These are phyloP conservation scores for Agrochola litura DNA, from an alignment of 2,888 invertebrate species.

Conservation along the genomic window DNA sequence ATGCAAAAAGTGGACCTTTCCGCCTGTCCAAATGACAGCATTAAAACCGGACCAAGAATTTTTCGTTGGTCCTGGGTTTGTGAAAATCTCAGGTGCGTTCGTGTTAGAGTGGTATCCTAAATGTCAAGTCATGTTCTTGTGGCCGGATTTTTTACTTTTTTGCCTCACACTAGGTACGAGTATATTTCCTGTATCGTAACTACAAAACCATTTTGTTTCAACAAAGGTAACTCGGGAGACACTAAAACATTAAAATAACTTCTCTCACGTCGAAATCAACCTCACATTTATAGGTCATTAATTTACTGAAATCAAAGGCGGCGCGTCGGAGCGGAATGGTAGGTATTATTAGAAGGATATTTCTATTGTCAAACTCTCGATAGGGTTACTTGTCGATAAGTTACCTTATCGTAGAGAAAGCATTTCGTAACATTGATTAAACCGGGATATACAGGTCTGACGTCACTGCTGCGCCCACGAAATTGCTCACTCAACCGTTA, in stretches of 20 bases:
- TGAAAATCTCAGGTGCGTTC: conserved; percentile 71
- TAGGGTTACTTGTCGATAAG: conserved; percentile 67
- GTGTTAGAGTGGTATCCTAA: conserved; percentile 59
- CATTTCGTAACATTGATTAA: conserved; percentile 62
- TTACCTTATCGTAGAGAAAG: conserved; percentile 66
- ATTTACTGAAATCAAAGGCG: conserved; percentile 52
- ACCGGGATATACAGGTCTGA: conserved; percentile 65
- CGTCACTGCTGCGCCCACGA: conserved; percentile 65
- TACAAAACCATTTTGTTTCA: conserved; percentile 14
- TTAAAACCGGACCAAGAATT: conserved; percentile 77
- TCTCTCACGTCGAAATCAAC: conserved; percentile 11
- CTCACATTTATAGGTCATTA: conserved; percentile 41
- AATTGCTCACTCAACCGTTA: conserved; percentile 70
- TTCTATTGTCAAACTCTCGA: conserved; percentile 56
- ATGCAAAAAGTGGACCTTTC: conserved; percentile 82
- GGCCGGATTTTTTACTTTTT: conserved; percentile 3
- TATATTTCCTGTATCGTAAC: not conserved
- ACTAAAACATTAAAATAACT: conserved; percentile 41
- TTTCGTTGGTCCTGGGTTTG: conserved; percentile 66
- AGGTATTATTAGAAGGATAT: conserved; percentile 52
- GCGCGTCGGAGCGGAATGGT: conserved; percentile 30
- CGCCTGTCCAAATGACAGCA: conserved; percentile 82
- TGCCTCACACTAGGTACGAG: not conserved
- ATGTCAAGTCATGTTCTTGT: conserved; percentile 59
- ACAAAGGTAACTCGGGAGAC: conserved; percentile 8